Evolutionary conservation across 2,888 invertebrate genomes (phyloP).

Genomic region (Agrochola lota): DNA sequence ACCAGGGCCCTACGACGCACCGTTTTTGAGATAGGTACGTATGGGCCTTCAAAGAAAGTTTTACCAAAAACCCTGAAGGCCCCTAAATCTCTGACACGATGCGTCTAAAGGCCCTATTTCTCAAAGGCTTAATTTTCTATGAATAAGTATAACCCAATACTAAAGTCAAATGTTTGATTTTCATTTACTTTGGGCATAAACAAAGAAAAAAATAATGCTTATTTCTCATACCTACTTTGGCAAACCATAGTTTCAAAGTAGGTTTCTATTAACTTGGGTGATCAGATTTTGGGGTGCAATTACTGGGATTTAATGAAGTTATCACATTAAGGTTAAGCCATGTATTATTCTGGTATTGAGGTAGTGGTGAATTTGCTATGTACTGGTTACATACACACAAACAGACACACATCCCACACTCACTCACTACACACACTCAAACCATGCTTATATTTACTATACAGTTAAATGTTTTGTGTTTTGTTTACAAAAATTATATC

Average conservation of each 20-base stretch:
- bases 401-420: no score
- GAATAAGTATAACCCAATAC: background rate
- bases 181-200: background rate
- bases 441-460: no score
- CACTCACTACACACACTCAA: no score
- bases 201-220: no score
- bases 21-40: background rate
- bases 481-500: no score
- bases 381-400: no score
- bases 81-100: background rate
- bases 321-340: background rate
- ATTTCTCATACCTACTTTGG: no score
- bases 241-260: no score
- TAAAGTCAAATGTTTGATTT: background rate
- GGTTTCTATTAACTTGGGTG: background rate
- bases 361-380: background rate
- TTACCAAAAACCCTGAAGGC: background rate
- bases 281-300: background rate
- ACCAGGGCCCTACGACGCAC: no score
- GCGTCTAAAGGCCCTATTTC: background rate
- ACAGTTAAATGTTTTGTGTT: no score
- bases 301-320: background rate
- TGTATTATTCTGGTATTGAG: background rate
- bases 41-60: background rate
- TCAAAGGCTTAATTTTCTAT: background rate